These are phyloP conservation scores for Burhinus oedicnemus DNA, from an alignment of 2,113 vertebrate genomes.

Conservation along the genomic window DNA sequence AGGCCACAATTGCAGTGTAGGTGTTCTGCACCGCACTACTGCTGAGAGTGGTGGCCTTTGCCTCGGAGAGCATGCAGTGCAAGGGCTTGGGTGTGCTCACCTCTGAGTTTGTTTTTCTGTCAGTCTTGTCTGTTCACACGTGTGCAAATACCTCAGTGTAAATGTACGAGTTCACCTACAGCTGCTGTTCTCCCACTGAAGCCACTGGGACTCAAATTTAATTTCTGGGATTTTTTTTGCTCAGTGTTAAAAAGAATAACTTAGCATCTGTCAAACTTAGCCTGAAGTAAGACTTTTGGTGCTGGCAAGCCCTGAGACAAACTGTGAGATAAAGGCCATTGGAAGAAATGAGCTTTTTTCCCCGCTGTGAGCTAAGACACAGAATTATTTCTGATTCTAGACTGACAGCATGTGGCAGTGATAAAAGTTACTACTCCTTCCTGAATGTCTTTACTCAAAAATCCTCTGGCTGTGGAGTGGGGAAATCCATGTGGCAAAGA, in stretches of 20 bases:
- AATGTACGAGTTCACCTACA: neutral
- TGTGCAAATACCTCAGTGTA: neutral
- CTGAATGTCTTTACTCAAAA: neutral
- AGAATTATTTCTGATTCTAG: neutral
- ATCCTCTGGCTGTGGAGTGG: neutral
- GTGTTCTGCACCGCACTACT: neutral
- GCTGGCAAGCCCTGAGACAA: neutral
- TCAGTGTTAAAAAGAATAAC: neutral
- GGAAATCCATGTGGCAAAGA: neutral
- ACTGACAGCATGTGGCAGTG: neutral
- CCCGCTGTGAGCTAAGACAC: neutral
- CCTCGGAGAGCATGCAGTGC: neutral
- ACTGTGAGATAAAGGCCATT: neutral
- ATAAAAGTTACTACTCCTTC: neutral
- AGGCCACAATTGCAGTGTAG: rapidly evolving
- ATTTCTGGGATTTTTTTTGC: neutral
- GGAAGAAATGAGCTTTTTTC: neutral
- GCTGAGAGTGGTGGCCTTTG: neutral
- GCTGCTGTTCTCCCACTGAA: neutral
- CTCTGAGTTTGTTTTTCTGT: neutral
- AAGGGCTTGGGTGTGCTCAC: neutral
- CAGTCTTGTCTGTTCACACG: neutral
- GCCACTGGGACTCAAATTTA: neutral
- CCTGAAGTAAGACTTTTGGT: neutral
- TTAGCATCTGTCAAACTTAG: neutral